Percentiles rank a stretch among this genome's conserved stretches.
Evolutionary conservation across 2,888 invertebrate species (phyloP).

Genomic region (Cephus nigrinus): DNA sequence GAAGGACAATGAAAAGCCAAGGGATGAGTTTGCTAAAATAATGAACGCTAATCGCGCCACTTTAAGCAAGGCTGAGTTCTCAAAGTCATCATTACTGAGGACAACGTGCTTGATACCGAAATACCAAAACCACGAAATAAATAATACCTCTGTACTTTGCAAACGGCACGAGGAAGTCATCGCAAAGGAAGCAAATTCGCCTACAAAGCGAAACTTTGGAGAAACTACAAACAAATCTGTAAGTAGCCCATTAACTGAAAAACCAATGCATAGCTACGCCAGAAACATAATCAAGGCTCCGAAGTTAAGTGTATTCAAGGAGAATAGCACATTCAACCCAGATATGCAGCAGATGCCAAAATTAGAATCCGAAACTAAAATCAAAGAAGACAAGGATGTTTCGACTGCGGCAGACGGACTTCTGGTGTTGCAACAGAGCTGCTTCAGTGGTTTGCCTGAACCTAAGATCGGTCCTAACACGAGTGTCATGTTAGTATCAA

Average conservation of each 20-base stretch:
- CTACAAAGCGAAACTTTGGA: neutral
- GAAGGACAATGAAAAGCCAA: neutral
- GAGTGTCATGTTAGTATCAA: constrained; percentile 14
- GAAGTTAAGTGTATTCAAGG: constrained; percentile 41
- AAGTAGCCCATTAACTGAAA: constrained; percentile 28
- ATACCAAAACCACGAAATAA: neutral
- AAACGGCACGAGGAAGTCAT: neutral
- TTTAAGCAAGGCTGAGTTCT: neutral
- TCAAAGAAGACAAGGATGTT: constrained; percentile 33
- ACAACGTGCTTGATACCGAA: neutral
- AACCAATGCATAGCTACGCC: constrained; percentile 29
- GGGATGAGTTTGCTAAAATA: neutral
- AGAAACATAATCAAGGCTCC: constrained; percentile 47
- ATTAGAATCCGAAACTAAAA: neutral
- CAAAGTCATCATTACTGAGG: neutral
- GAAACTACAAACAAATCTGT: neutral
- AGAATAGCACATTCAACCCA: constrained; percentile 11
- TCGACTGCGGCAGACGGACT: constrained; percentile 35
- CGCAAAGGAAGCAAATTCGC: neutral
- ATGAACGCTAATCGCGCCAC: neutral
- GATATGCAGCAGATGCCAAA: constrained; percentile 11
- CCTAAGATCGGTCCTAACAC: constrained; percentile 26
- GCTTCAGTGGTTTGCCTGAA: constrained; percentile 32
- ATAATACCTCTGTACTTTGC: neutral
- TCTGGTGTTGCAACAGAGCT: constrained; percentile 37